phyloP scores from a whole-genome alignment of 2,888 invertebrate species.

The Phengaris arion region DNA sequence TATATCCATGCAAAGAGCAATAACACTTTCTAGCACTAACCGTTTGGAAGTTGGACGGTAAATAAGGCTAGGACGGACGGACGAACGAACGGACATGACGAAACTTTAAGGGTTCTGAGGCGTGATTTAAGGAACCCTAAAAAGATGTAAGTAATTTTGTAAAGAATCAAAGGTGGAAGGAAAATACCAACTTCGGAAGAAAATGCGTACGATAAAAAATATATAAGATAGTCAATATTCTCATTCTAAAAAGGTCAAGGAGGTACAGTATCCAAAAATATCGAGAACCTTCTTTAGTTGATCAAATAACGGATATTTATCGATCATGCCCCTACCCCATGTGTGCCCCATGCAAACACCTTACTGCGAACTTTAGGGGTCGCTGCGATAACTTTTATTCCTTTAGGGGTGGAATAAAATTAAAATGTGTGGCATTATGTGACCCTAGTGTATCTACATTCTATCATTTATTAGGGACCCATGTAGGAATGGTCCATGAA shows the following conservation, averaged over 20 bases:
- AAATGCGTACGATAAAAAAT: neutral
- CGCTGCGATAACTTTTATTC: constrained; percentile 6
- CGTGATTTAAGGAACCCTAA: too few relatives aligned
- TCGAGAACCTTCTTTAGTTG: neutral
- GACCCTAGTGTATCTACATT: neutral
- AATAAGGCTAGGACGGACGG: too few relatives aligned
- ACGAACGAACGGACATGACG: too few relatives aligned
- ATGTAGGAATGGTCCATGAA: constrained; percentile 7
- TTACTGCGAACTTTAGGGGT: constrained; percentile 5
- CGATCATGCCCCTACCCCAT: constrained; percentile 18
- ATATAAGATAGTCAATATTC: neutral
- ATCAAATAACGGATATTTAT: constrained; percentile 21
- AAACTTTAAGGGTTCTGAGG: too few relatives aligned
- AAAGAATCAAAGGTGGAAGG: too few relatives aligned
- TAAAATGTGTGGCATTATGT: neutral
- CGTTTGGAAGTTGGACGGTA: too few relatives aligned
- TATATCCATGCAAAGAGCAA: too few relatives aligned
- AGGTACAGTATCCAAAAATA: constrained; percentile 9
- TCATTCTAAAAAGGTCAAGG: neutral
- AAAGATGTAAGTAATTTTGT: too few relatives aligned
- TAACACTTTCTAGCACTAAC: too few relatives aligned
- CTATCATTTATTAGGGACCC: neutral
- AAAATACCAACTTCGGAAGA: neutral
- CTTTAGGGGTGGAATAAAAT: constrained; percentile 8
- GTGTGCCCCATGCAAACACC: constrained; percentile 6